These are phyloP conservation scores for Neotoma lepida DNA, from an alignment of 2,113 vertebrate species.

Conservation along the genomic window DNA sequence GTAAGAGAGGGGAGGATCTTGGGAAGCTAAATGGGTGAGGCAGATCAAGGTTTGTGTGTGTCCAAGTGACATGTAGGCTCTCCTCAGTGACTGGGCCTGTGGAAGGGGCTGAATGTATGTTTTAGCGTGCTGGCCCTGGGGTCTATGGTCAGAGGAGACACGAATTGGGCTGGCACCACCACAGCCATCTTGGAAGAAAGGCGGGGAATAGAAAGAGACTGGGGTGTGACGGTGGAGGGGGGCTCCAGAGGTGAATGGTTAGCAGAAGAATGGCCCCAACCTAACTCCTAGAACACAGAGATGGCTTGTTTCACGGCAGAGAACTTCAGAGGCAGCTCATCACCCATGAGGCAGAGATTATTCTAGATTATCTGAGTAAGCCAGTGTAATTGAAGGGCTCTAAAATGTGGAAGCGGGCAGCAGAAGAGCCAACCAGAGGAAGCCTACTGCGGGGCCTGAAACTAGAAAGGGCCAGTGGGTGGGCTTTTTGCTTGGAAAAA, in stretches of 20 bases:
- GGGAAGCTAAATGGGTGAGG: fast-evolving
- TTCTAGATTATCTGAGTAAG: neutral
- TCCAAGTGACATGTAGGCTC: too few species aligned
- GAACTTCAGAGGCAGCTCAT: neutral
- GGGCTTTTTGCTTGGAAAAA: neutral
- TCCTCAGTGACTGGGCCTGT: neutral
- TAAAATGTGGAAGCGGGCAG: neutral
- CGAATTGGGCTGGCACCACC: neutral
- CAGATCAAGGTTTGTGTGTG: neutral
- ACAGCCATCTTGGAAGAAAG: neutral
- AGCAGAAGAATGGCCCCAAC: neutral
- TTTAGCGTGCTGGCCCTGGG: neutral
- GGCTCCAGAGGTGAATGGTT: neutral
- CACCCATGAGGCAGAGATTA: neutral
- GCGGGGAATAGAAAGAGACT: neutral
- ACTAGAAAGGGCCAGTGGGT: neutral
- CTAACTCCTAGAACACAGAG: neutral
- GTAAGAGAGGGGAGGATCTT: neutral
- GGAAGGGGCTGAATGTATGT: neutral
- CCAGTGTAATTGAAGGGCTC: neutral
- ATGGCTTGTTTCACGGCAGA: neutral
- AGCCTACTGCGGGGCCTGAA: neutral
- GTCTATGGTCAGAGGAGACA: neutral
- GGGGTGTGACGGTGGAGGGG: too few species aligned
- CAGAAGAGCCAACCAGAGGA: neutral